phyloP scores from a whole-genome alignment of 2,888 invertebrate species.

The Matsumyia berberina region DNA sequence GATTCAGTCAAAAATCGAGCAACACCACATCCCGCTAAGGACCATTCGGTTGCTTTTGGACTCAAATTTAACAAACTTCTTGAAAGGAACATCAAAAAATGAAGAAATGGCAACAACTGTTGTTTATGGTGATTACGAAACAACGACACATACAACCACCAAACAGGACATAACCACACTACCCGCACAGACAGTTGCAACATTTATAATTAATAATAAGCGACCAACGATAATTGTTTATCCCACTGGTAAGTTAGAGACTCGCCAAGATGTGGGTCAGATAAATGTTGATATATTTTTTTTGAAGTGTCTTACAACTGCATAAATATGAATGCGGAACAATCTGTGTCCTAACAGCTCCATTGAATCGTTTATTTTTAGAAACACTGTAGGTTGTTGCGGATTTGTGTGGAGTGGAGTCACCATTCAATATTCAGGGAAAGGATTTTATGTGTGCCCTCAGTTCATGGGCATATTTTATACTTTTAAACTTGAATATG shows the following conservation, averaged over 20 bases:
- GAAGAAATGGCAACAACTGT: conserved; percentile 65
- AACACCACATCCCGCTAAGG: neutral
- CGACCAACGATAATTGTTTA: conserved; percentile 90
- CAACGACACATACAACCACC: conserved; percentile 43
- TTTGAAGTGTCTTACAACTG: too few relatives aligned
- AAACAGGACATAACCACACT: conserved; percentile 78
- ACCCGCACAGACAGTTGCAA: conserved; percentile 82
- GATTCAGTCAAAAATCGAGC: neutral
- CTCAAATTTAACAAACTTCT: conserved; percentile 15
- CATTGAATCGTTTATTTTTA: too few relatives aligned
- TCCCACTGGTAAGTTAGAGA: conserved; percentile 87
- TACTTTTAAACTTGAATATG: too few relatives aligned
- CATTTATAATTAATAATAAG: conserved; percentile 86
- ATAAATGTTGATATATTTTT: too few relatives aligned
- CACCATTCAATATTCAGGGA: too few relatives aligned
- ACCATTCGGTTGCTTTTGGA: conserved; percentile 6
- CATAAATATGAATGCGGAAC: too few relatives aligned
- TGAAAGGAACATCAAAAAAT: conserved; percentile 31
- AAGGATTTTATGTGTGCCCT: too few relatives aligned
- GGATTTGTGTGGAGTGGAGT: too few relatives aligned
- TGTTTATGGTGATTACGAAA: conserved; percentile 55
- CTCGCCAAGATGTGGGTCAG: too few relatives aligned
- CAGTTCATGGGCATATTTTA: too few relatives aligned
- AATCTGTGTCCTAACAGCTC: too few relatives aligned
- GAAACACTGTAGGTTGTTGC: too few relatives aligned